These are phyloP conservation scores for Protonemura montana DNA, from an alignment of 2,888 invertebrate species.

Conservation along the genomic window DNA sequence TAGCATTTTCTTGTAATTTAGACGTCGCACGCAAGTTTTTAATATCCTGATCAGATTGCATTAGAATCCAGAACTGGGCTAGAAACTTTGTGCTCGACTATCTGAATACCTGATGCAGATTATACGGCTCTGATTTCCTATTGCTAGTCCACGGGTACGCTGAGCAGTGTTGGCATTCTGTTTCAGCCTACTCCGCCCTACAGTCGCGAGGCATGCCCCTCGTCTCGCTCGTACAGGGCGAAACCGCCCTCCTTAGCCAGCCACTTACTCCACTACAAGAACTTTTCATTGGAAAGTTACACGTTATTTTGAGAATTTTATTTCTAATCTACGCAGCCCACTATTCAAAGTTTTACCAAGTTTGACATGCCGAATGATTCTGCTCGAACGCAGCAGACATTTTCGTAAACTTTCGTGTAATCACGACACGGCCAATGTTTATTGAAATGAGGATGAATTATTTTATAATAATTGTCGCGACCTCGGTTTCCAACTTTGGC, in stretches of 20 bases:
- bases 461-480: slow-evolving; percentile 1
- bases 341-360: background rate
- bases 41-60: slow-evolving; percentile 2
- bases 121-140: background rate
- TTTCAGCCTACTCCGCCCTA: background rate
- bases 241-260: background rate
- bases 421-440: background rate
- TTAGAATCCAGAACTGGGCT: background rate
- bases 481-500: background rate
- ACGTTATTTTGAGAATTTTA: background rate
- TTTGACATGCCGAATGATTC: background rate
- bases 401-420: slow-evolving; percentile 7
- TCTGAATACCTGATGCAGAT: background rate
- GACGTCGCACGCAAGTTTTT: background rate
- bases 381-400: background rate
- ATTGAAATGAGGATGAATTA: slow-evolving; percentile 12
- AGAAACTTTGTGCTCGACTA: background rate
- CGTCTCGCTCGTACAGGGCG: background rate
- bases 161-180: background rate
- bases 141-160: background rate
- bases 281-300: background rate
- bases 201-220: background rate
- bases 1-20: slow-evolving; percentile 12
- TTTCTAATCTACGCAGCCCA: background rate
- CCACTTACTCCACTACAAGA: background rate